Evolutionary conservation across 2,888 invertebrate genomes (phyloP).

Genomic region (Fragum sueziense): DNA sequence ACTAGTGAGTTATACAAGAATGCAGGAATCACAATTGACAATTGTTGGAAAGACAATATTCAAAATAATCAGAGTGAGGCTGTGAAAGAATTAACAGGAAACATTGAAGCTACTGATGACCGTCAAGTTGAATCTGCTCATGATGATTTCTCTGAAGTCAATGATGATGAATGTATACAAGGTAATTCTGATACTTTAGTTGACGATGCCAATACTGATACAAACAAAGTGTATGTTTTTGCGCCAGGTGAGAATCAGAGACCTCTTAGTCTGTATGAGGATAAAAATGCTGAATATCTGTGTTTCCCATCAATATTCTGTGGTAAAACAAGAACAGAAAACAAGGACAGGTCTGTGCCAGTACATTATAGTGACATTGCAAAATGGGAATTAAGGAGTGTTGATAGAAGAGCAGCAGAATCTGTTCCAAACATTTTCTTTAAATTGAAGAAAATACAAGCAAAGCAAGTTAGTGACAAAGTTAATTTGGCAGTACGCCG

Average conservation of each 20-base stretch:
- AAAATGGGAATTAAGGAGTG: not conserved
- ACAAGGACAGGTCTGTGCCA: not conserved
- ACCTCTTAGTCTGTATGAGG: conserved; percentile 2
- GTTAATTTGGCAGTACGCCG: not conserved
- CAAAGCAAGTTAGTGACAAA: conserved; percentile 4
- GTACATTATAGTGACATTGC: conserved; percentile 4
- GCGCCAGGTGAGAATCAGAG: conserved; percentile 4
- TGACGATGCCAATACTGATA: not conserved
- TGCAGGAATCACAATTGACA: too few relatives aligned
- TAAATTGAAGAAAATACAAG: not conserved
- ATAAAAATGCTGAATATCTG: not conserved
- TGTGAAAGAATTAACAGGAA: too few relatives aligned
- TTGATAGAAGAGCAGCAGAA: not conserved
- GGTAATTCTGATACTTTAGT: not conserved
- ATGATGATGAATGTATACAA: not conserved
- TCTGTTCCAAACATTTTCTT: conserved; percentile 1
- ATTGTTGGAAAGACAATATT: too few relatives aligned
- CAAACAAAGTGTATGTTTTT: not conserved
- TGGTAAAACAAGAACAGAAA: not conserved
- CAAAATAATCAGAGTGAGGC: too few relatives aligned
- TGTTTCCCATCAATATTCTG: conserved; percentile 12
- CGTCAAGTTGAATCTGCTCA: conserved; percentile 8
- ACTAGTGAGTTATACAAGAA: too few relatives aligned
- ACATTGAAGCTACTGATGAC: not conserved
- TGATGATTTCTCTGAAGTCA: not conserved